Evolutionary conservation across 2,797 vertebrate genomes (phyloP), one percentile per base, ranked within the genome.

Genomic region (Diplodus sargus): DNA sequence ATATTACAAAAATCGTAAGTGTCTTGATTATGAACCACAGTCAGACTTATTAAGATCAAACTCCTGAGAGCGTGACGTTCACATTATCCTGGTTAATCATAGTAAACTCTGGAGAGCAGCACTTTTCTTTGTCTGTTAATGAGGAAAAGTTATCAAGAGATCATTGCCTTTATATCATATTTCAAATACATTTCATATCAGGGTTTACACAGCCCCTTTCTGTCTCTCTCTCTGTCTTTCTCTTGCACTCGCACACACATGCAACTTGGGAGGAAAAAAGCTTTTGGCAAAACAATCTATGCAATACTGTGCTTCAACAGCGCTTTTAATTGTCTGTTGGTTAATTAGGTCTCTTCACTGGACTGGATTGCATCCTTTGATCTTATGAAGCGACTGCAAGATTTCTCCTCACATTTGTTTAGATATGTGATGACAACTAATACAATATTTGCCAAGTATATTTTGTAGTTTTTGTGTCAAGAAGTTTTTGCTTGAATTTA

Each of bases 311-410:
- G 84, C 86, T 83, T 83, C 79, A 81, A 48, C 73, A 76, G 75
- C 11, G 68, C 70, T 82, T 79, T 87, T 90, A 90, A 92, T 87
- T 76, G 81, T 28, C 25, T 82, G 72, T 61, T 74, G 77, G 62
- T 86, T 90, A 82, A 90, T 89, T 82, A 80, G 60, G 77, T 69
- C 73, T 89, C 52, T 63, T 66, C 68, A 43, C 10, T 39, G 39
- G 39, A 39, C 59, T 70, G 57, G 28, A 79, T 75, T 57, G 47
- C 47, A 64, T 82, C 47, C 48, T 85, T 75, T 51, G 39, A 71
- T 71, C 62, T 71, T 78, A 75, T 84, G 52, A 77, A 82, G 68
- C 51, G 23, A 28, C 49, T 60, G 9, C 63, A 59, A 52, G 30
- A 56, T 60, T 25, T 16, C 2, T 52, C 20, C 45, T 78, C 39